Evolutionary conservation across 2,113 vertebrate genomes (phyloP), one percentile per base, ranked within the genome.

Genomic region (Gasterosteus aculeatus): DNA sequence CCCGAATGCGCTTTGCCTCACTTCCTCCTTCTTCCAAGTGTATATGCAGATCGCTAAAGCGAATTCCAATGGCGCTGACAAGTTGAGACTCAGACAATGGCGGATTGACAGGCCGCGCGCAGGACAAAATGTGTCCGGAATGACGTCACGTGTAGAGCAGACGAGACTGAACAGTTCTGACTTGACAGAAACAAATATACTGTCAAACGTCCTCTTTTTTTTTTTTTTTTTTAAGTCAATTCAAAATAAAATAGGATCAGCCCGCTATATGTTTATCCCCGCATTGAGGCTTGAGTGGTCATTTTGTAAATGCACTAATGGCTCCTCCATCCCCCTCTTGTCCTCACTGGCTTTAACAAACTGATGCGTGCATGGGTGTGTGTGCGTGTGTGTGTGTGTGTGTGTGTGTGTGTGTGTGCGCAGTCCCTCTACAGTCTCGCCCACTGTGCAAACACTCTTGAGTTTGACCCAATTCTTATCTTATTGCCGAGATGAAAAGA

Each of bases 381-480:
- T 65, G 56, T 51, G 44, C 72, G 69, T 58, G 51, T 53, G 80
- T 82, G 72, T 80, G 49, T 78, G 69, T 63, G 22, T 65, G 54
- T 49, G 44, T 72, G 69, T 62, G 42, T 46, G 31, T 69, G 66
- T 46, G 76, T 41, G 58, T 49, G 19, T 54, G 41, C 63, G 61
- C 71, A 77, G 22, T 26, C 22, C 22, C 22, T 26, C 22, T 26
- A 26, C 22, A 26, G 84, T 83, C 85, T 83, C 78, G 46, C 69
- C 84, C 74, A 68, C 75, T 58, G 73, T 72, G 78, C 76, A 88
- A 87, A 90, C 89, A 78, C 86, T 72, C 65, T 83, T 4, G 22
- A 84, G 79, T 84, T 87, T 93, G 91, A 92, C 91, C 91, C 83
- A 91, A 56, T 93, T 93, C 89, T 83, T 89, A 75, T 77, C 65